Evolutionary conservation across 2,888 invertebrate genomes (phyloP).

Genomic region (Morpho helenor): DNA sequence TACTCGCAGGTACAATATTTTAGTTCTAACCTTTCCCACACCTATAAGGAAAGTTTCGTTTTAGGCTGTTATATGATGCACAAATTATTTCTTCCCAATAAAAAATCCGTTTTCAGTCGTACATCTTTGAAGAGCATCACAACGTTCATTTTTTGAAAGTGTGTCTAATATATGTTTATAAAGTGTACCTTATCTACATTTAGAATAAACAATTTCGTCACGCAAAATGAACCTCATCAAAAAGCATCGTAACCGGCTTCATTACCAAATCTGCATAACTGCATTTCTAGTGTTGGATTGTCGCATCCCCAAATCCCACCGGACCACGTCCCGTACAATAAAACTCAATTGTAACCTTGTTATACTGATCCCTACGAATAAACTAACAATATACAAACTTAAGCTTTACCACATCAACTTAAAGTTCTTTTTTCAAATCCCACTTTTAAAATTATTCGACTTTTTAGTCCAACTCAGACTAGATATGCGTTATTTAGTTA

Average conservation of each 20-base stretch:
- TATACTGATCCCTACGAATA: slow-evolving; percentile 15
- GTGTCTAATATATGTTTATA: too few species aligned
- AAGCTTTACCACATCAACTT: neutral
- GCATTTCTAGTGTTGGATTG: slow-evolving; percentile 55
- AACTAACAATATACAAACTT: slow-evolving; percentile 3
- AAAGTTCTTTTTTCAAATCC: slow-evolving; percentile 25
- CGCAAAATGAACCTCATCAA: slow-evolving; percentile 41
- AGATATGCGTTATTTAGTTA: neutral
- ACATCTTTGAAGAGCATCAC: too few species aligned
- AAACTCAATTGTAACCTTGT: slow-evolving; percentile 28
- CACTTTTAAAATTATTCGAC: neutral
- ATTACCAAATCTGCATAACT: slow-evolving; percentile 69
- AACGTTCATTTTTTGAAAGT: too few species aligned
- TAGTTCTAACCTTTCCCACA: too few species aligned
- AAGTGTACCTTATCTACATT: slow-evolving; percentile 9
- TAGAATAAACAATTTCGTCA: slow-evolving; percentile 24
- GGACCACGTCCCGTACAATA: slow-evolving; percentile 32
- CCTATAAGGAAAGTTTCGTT: too few species aligned
- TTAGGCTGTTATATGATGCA: too few species aligned
- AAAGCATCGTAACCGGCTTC: slow-evolving; percentile 48
- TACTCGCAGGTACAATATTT: too few species aligned
- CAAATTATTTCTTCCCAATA: too few species aligned
- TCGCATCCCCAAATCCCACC: slow-evolving; percentile 52
- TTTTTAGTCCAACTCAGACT: slow-evolving; percentile 2
- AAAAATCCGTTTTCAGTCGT: too few species aligned